Conservation (phyloP, 2,888 invertebrate genomes). For the Cynaeus angustus region DNA sequence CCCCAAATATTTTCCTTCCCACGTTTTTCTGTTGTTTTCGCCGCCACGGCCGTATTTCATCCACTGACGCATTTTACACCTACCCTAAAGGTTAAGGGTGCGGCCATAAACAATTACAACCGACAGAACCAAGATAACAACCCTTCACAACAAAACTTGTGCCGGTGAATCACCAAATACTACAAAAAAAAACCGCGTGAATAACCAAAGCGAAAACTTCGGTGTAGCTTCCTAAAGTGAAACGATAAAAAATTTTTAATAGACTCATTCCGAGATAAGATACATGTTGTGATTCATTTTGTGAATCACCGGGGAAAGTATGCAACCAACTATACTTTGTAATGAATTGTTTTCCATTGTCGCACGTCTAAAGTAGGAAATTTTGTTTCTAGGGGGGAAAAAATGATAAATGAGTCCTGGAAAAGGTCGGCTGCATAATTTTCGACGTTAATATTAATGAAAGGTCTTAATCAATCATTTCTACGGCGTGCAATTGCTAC, state of each 20-base stretch:
- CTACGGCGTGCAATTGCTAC: conserved; percentile 19
- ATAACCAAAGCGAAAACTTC: not conserved
- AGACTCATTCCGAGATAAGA: not conserved
- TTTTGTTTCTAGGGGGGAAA: conserved; percentile 2
- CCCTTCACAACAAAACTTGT: not conserved
- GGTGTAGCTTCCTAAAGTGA: conserved; percentile 5
- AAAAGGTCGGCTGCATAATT: conserved; percentile 39
- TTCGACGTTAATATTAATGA: conserved; percentile 44
- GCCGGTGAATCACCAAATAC: not conserved
- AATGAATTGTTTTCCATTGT: too few relatives aligned
- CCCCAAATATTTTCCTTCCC: not conserved
- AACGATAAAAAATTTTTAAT: conserved; percentile 6
- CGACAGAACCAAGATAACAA: conserved; percentile 1
- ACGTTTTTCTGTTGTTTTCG: not conserved
- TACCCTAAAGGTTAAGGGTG: conserved; percentile 34
- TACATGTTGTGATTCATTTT: not conserved
- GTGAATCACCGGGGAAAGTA: not conserved
- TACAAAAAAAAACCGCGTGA: not conserved
- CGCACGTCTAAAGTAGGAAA: too few relatives aligned
- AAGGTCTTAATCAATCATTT: conserved; percentile 45
- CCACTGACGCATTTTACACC: conserved; percentile 6
- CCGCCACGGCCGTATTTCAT: not conserved
- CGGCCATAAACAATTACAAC: conserved; percentile 34
- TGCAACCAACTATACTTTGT: not conserved
- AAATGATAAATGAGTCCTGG: conserved; percentile 34